phyloP scores from a whole-genome alignment of 2,888 invertebrate species.

The Patella caerulea region DNA sequence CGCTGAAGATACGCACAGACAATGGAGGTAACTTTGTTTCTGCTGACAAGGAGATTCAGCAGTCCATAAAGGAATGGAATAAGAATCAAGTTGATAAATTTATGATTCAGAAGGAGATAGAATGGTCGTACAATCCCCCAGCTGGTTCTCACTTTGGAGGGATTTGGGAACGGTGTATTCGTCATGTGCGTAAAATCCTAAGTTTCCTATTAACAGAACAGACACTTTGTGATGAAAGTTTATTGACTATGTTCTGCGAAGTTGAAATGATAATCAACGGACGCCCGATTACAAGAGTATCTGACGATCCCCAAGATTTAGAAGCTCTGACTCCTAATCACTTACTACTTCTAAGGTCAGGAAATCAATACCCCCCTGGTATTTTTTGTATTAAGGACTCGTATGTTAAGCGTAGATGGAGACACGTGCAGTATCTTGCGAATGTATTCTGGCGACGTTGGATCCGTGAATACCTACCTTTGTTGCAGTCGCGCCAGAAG shows the following conservation, averaged over 20 bases:
- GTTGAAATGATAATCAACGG: slow-evolving; percentile 31
- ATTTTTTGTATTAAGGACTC: slow-evolving; percentile 27
- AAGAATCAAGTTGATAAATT: slow-evolving; percentile 27
- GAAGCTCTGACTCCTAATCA: slow-evolving; percentile 34
- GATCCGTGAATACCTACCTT: slow-evolving; percentile 27
- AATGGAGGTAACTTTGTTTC: slow-evolving; percentile 31
- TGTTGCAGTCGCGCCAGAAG: slow-evolving; percentile 25
- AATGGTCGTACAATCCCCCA: slow-evolving; percentile 37
- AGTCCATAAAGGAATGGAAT: slow-evolving; percentile 7
- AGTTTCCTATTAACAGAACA: slow-evolving; percentile 24
- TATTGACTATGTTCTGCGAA: slow-evolving; percentile 29
- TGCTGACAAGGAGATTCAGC: background rate
- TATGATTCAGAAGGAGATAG: slow-evolving; percentile 26
- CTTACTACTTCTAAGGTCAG: slow-evolving; percentile 21
- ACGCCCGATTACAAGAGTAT: slow-evolving; percentile 26
- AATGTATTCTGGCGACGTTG: slow-evolving; percentile 32
- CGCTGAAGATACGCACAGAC: slow-evolving; percentile 19
- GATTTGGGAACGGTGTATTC: slow-evolving; percentile 37
- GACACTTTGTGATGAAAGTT: slow-evolving; percentile 23
- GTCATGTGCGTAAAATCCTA: slow-evolving; percentile 28
- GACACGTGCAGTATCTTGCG: slow-evolving; percentile 38
- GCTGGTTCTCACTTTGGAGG: slow-evolving; percentile 33
- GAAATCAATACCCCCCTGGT: slow-evolving; percentile 24
- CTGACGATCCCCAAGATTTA: slow-evolving; percentile 23
- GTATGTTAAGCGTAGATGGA: slow-evolving; percentile 34